phyloP scores from a whole-genome alignment of 2,113 vertebrate species.

The Numenius arquata region DNA sequence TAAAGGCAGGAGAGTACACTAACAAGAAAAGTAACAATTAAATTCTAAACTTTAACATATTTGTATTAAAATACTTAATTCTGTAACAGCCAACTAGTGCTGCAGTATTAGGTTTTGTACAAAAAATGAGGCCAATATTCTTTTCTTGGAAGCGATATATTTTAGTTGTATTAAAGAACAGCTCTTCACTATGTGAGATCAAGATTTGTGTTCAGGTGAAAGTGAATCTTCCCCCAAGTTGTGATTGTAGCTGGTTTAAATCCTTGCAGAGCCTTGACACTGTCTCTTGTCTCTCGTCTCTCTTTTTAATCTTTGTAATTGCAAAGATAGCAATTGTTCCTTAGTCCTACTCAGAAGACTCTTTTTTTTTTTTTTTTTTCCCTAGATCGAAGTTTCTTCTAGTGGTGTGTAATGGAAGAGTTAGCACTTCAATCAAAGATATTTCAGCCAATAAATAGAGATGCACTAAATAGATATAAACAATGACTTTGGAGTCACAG shows the following conservation, averaged over 20 bases:
- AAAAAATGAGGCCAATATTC: background rate
- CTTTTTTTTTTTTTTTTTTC: background rate
- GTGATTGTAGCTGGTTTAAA: background rate
- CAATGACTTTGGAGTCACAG: background rate
- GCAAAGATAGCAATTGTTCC: background rate
- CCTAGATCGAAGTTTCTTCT: background rate
- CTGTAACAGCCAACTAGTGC: background rate
- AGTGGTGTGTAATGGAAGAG: background rate
- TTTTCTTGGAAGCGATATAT: background rate
- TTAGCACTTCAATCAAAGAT: background rate
- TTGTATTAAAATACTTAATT: background rate
- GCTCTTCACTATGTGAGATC: background rate
- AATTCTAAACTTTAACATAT: background rate
- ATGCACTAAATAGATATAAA: background rate
- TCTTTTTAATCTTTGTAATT: background rate
- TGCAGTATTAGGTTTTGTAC: background rate
- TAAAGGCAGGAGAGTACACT: background rate
- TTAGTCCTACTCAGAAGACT: background rate
- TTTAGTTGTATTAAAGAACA: background rate
- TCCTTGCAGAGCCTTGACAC: background rate
- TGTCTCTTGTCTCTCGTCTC: background rate
- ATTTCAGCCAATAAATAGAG: background rate
- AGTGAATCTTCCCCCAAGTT: background rate
- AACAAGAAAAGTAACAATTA: background rate
- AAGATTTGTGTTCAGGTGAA: background rate